These are phyloP conservation scores for Mycogona germanica DNA, from an alignment of 2,888 invertebrate species.

Conservation along the genomic window DNA sequence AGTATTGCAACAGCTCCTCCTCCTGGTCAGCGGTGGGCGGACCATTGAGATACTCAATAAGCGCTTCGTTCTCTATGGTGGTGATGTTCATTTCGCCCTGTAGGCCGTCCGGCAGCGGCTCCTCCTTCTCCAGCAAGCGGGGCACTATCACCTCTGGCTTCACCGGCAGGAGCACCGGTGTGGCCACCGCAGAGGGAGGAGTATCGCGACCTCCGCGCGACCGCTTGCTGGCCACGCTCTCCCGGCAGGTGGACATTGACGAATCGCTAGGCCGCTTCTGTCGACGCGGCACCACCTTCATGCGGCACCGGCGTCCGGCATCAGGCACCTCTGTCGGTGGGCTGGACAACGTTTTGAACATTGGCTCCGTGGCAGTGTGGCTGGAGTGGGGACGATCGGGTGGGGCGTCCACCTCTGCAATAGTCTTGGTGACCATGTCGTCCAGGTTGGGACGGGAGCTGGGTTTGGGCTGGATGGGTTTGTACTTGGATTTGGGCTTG, in stretches of 20 bases:
- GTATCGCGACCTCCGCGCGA: neutral
- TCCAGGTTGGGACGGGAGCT: no score
- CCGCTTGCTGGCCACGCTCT: no score
- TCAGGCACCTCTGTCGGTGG: neutral
- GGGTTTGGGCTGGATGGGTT: slow-evolving; percentile 42
- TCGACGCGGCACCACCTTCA: neutral
- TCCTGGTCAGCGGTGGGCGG: slow-evolving; percentile 58
- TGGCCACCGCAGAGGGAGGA: no score
- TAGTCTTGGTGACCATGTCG: no score
- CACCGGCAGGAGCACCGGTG: neutral
- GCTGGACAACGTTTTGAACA: no score
- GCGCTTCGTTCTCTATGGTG: slow-evolving; percentile 42
- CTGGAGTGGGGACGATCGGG: no score
- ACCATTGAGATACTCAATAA: slow-evolving; percentile 67
- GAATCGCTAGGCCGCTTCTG: no score
- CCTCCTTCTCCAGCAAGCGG: neutral
- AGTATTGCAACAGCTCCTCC: slow-evolving; percentile 72
- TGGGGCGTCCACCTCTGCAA: no score
- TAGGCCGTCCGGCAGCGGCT: neutral
- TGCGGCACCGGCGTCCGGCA: neutral
- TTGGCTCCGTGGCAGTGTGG: no score
- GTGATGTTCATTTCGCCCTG: slow-evolving; percentile 23
- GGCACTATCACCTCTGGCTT: neutral
- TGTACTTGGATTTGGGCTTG: slow-evolving; percentile 36
- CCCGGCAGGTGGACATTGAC: no score